Percentiles rank a stretch among this genome's conserved stretches.
These are phyloP conservation scores for Ischnus inquisitorius DNA, from an alignment of 2,888 invertebrate species.

Conservation along the genomic window DNA sequence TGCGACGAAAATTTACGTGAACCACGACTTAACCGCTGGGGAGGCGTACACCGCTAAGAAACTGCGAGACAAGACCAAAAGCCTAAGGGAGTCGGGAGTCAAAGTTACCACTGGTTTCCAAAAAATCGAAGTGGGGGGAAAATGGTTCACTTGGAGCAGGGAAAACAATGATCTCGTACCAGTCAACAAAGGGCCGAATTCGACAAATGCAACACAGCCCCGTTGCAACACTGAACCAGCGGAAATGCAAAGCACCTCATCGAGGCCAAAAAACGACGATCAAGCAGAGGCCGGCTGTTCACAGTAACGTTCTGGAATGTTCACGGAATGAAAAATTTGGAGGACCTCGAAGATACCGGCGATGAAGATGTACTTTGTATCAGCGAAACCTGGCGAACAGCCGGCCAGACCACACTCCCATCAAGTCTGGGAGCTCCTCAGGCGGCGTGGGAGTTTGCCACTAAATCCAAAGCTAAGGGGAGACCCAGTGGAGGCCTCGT, in stretches of 20 bases:
- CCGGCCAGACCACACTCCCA: background rate
- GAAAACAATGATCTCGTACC: background rate
- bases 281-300: background rate
- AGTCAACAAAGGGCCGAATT: background rate
- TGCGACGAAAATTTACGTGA: background rate
- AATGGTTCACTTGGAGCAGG: background rate
- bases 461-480: background rate
- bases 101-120: background rate
- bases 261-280: background rate
- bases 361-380: background rate
- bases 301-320: conserved; percentile 5
- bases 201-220: too few species aligned
- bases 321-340: conserved; percentile 1
- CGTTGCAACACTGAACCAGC: background rate
- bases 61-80: background rate
- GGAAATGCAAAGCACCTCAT: background rate
- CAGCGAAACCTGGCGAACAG: conserved; percentile 7
- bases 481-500: conserved; percentile 7
- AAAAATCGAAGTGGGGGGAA: background rate
- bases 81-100: background rate
- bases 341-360: background rate
- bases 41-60: background rate
- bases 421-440: background rate
- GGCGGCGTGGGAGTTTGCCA: background rate
- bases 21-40: background rate